Percentiles rank a stretch among this genome's conserved stretches.
These are phyloP conservation scores for Morone chrysops DNA, from an alignment of 2,113 vertebrate genomes.

Conservation along the genomic window DNA sequence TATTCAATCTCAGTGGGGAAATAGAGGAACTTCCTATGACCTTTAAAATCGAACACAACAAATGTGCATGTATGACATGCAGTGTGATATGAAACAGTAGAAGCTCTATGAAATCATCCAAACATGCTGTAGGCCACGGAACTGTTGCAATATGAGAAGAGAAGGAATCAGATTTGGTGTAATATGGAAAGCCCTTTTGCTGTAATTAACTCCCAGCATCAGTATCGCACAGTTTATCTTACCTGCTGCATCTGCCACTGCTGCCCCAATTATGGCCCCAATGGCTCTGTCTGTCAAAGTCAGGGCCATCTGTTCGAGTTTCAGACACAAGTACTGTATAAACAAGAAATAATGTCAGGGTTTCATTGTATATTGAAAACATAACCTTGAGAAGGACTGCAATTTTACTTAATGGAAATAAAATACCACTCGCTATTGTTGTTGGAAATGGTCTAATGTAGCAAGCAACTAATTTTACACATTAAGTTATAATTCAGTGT, in stretches of 20 bases:
- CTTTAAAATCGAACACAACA: too few species aligned
- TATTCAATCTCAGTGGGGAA: neutral
- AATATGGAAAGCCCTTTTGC: neutral
- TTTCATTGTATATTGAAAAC: neutral
- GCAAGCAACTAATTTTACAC: neutral
- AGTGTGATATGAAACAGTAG: neutral
- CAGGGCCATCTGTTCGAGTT: conserved; percentile 69
- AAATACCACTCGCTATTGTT: neutral
- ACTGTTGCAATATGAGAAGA: neutral
- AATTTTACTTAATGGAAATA: conserved; percentile 4
- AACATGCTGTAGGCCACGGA: neutral
- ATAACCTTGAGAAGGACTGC: neutral
- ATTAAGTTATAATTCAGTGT: neutral
- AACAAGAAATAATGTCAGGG: conserved; percentile 2
- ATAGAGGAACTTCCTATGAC: neutral
- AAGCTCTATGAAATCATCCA: neutral
- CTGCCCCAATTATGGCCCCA: conserved; percentile 81
- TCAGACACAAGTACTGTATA: neutral
- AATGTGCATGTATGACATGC: too few species aligned
- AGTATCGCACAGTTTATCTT: conserved; percentile 46
- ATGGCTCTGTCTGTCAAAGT: conserved; percentile 71
- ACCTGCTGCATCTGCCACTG: conserved; percentile 84
- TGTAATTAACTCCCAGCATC: conserved; percentile 19
- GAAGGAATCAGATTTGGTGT: neutral
- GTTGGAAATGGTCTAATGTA: neutral